phyloP scores from a whole-genome alignment of 2,888 invertebrate species.

The Yponomeuta evonymella region DNA sequence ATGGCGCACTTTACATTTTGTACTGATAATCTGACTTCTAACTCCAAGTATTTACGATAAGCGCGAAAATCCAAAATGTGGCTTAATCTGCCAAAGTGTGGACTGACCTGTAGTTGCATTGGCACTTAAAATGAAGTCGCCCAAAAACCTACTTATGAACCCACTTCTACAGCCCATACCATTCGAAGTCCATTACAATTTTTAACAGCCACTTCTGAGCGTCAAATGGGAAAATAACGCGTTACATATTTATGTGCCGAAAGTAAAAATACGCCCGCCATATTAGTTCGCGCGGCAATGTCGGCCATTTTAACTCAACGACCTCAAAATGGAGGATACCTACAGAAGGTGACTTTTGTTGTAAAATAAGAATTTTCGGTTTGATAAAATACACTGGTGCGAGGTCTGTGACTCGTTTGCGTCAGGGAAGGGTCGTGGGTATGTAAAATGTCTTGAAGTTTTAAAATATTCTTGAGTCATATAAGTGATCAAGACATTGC shows the following conservation, averaged over 20 bases:
- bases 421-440: background rate
- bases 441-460: background rate
- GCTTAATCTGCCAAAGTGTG: no score
- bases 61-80: no score
- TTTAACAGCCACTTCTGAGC: background rate
- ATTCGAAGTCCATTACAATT: background rate
- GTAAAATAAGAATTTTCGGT: background rate
- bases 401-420: no score
- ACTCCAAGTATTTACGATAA: no score
- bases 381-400: background rate
- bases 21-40: no score
- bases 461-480: no score
- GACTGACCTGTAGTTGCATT: no score
- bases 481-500: no score
- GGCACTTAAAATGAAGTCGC: no score
- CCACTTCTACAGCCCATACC: background rate
- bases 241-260: background rate
- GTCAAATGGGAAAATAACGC: conserved; percentile 3
- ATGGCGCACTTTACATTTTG: no score
- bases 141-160: no score
- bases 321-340: background rate
- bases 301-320: background rate
- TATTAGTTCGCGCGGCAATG: background rate
- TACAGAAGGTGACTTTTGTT: background rate
- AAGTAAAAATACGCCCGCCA: background rate